phyloP scores from a whole-genome alignment of 2,797 vertebrate species.

The Pipistrellus kuhlii region DNA sequence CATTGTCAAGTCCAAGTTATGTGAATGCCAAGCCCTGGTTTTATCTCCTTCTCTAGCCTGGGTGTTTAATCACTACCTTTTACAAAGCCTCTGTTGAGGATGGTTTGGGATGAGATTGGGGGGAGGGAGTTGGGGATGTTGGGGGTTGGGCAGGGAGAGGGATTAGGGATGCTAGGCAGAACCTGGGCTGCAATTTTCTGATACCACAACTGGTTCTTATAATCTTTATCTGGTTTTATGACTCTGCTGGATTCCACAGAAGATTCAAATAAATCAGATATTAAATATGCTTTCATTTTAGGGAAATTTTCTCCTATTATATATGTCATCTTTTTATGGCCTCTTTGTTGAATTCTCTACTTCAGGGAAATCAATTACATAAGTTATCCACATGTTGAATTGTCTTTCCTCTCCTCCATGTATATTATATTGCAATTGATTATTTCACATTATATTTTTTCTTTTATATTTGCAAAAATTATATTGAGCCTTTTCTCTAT shows the following conservation, averaged over 20 bases:
- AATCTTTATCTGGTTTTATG: neutral
- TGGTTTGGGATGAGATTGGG: neutral
- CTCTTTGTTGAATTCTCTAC: neutral
- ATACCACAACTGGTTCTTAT: neutral
- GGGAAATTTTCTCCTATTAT: neutral
- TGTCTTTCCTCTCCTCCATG: neutral
- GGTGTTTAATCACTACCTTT: neutral
- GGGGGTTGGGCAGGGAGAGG: neutral
- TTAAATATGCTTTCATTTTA: neutral
- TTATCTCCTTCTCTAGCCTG: neutral
- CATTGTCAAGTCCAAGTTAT: neutral
- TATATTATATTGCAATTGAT: neutral
- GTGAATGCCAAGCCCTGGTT: neutral
- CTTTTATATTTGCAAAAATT: neutral
- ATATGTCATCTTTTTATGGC: neutral
- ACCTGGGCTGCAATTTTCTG: neutral
- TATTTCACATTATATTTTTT: neutral
- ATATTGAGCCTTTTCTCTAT: neutral
- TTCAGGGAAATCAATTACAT: neutral
- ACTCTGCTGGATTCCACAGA: neutral
- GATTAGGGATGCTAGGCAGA: neutral
- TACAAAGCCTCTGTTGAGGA: neutral
- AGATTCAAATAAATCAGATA: neutral
- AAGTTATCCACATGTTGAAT: neutral
- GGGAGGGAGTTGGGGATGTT: no score